Evolutionary conservation across 1,140 invertebrate genomes (phyloP), one percentile per base, ranked within the genome.

Genomic region (Oryctes rhinoceros): DNA sequence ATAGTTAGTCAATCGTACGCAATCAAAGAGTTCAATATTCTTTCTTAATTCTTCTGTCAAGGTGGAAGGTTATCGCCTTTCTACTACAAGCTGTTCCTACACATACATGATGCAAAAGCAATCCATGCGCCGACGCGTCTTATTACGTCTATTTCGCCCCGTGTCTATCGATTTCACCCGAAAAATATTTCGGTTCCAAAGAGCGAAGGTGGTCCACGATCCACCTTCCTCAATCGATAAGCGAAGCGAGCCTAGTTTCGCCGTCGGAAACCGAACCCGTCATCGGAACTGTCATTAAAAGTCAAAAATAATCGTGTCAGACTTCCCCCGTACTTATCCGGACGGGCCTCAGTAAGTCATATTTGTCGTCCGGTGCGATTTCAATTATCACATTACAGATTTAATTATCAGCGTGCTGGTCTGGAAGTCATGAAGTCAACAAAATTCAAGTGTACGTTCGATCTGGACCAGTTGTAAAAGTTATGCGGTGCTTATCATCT

Each of bases 391-490:
- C 35, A 71, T 71, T 71, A 35, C 20, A 71, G 65, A 71, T 71
- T 37, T 71, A 71, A 71, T 71, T 71, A 71, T 9, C 65, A 37
- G 65, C 65, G 20, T 18, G 65, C 24, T 35, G 24, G 65, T 71
- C 24, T 71, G 65, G 35, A 37, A 71, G 24, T 6, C 24, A 71
- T 71, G 65, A 71, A 71, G 65, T 71, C 65, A 24, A 71, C 65
- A 71, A 71, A 71, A 71, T 71, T 71, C 65, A 71, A 71, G 65
- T 71, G 65, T 71, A 71, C 20, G 65, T 71, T 24, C 65, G 24
- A 37, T 24, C 65, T 71, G 65, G 65, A 71, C 1, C 65, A 71
- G 35, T 71, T 71, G 65, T 35, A 35, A 71, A 71, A 71, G 35
- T 71, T 71, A 71, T 71, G 65, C 65, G 18, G 65, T 35, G 20